Base-by-base conservation (phyloP, 2,888 invertebrate species). In the Cyaniris semiargus region DNA sequence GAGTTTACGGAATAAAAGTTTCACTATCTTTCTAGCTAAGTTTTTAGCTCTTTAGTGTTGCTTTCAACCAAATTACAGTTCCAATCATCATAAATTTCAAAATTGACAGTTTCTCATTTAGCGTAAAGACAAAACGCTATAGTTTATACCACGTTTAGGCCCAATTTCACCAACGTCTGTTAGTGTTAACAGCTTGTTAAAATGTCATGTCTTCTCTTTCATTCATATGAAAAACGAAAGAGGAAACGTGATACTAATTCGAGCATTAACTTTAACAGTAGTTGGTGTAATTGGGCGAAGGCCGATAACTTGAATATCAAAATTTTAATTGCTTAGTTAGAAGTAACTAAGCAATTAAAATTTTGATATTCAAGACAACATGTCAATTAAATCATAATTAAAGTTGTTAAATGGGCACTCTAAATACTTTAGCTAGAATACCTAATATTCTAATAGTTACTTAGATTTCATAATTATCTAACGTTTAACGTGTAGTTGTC, bases 331-430 rank as follows among this genome's bases (percentile, higher is more conserved):
- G n/a, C n/a, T n/a, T n/a, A n/a, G n/a, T n/a, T n/a, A n/a, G n/a
- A n/a, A n/a, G n/a, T 8, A 60, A 21, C 60, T 60, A n/a, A 60
- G 21, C 23, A 21, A 60, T 60, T 23, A 23, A 60, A 23, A 21
- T 60, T 60, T 60, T 21, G 60, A 60, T 60, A 60, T 60, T 21
- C 60, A 23, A 60, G 8, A 60, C 60, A 60, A 60, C 60, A 60
- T 60, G 21, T 23, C 58, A 60, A 60, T 60, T 21, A 23, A 60
- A 60, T 8, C 8, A 21, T 60, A 23, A 21, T 60, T 60, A 7
- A 10, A 21, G 60, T 23, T 23, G 21, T 21, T 60, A 23, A 60
- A 23, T 60, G 10, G 21, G 60, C 23, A 23, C 21, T 21, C n/a
- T 60, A 60, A 21, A 6, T 10, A 10, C 3, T 8, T 60, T 23